Base-by-base conservation (phyloP, 1,140 invertebrate genomes). In the Meloidogyne chitwoodi region DNA sequence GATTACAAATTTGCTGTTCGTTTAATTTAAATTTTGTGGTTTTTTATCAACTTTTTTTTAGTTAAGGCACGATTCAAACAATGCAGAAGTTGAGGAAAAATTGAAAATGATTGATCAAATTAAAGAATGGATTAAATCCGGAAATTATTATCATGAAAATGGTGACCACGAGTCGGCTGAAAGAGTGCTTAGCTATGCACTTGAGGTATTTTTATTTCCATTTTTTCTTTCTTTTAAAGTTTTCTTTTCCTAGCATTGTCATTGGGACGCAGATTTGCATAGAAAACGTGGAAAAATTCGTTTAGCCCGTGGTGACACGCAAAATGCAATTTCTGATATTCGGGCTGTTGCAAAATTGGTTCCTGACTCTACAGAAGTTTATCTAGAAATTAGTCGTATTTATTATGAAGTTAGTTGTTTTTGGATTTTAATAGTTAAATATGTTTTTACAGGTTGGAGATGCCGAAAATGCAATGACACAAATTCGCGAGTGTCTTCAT, bases 401-500 rank as follows among this genome's bases (percentile, higher is more conserved):
- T 91, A 95, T 56, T 99, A 99, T 89, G 90, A 92, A 80, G 90
- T 96, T 67, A 96, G 96, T 14, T 92, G 97, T 81, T 93, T 94
- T 92, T 93, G 22, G 93, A 97, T 85, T 91, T 94, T 11, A 88
- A 99, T 29, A 93, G 91, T 22, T 16, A 62, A 29, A 16, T 24
- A 22, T 70, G 8, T 56, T 22, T 11, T 19, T 14, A n/a, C 10
- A 73, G 71, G 29, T 56, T 27, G 92, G 93, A 90, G 89, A 89
- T 89, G 41, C 73, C 0, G 76, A 77, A 62, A 71, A 56, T 26
- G 68, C 72, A 74, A 44, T 77, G 38, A 67, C 92, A 88, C 93
- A 96, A 89, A 93, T 98, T 80, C 91, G 96, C 27, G 95, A 99
- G 88, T 99, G 97, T 88, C 90, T 99, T 12, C 97, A 96, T 89